Evolutionary conservation across 2,888 invertebrate species (phyloP), one percentile per base, ranked within the genome.

Genomic region (Leptopterna dolabrata): DNA sequence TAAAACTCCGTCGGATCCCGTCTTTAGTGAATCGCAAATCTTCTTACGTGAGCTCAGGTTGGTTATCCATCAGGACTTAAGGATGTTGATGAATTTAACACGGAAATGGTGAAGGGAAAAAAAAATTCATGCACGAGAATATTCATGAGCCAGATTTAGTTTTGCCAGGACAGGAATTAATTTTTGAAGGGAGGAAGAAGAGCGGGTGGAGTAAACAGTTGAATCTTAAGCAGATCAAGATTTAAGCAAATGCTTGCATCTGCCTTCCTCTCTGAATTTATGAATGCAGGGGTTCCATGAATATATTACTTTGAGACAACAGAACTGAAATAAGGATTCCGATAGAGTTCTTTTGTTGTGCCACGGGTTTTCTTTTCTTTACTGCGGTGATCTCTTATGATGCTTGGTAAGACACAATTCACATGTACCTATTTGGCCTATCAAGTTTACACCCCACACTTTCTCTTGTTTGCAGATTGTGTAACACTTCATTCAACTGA

Each of bases 161-260:
- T 81, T 81, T 81, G 45, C 47, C 51, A 81, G 51, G 81, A 55
- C 47, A 81, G 81, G 81, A 81, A 73, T 73, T 41, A 73, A 73
- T 73, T 73, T 41, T 41, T 73, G 73, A 36, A 36, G 13, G 19
- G 73, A 36, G 63, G 63, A 16, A 24, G 63, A 24, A 63, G 63
- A 78, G 45, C 14, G 45, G 45, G 16, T 45, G 78, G 27, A 78
- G 78, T 45, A 78, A 78, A 78, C 78, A 78, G 78, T 45, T 78
- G 78, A 78, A 78, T 78, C 47, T 78, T 78, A 78, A 78, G 47
- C 45, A 78, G 78, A 45, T 45, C 47, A 45, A 27, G 45, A 45
- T 45, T 43, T 78, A 43, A 78, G 78, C 78, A 45, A 78, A 78
- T 78, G 78, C 78, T 78, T 78, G 78, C 78, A 78, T 78, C 78